Evolutionary conservation across 1,140 invertebrate species (phyloP).

Genomic region (Contarinia nasturtii): DNA sequence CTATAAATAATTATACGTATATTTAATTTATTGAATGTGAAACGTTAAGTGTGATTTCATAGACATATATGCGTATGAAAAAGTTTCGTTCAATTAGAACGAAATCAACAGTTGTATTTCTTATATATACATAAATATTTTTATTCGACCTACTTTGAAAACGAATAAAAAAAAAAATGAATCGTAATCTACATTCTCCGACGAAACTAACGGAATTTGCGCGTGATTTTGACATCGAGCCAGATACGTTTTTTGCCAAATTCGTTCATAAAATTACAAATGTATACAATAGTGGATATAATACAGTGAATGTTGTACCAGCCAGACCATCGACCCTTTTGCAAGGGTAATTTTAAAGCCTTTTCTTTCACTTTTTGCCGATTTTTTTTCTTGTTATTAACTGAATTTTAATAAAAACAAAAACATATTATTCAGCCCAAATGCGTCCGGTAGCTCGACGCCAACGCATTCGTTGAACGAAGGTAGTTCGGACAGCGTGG

Average conservation of each 20-base stretch:
- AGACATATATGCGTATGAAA: too few species aligned
- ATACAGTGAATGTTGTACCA: constrained; percentile 15
- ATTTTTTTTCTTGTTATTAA: not conserved
- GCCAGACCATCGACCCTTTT: not conserved
- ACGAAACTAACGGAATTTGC: constrained; percentile 58
- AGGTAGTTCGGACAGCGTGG: not conserved
- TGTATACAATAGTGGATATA: constrained; percentile 23
- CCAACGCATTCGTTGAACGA: not conserved
- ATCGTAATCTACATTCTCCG: constrained; percentile 44
- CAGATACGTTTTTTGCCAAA: constrained; percentile 17
- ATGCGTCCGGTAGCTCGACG: too few species aligned
- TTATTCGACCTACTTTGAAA: too few species aligned
- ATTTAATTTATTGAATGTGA: too few species aligned
- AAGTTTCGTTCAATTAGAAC: too few species aligned
- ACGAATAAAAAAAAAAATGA: constrained; percentile 24
- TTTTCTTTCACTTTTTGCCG: too few species aligned
- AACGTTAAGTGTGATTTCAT: too few species aligned
- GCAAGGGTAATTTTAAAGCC: too few species aligned
- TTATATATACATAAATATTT: too few species aligned
- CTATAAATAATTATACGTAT: not conserved
- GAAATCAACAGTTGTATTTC: too few species aligned
- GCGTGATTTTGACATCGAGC: constrained; percentile 23
- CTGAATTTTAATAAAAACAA: too few species aligned
- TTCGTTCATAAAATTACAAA: constrained; percentile 23
- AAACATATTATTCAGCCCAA: too few species aligned